Base-by-base conservation (phyloP, 2,888 invertebrate species). In the Drosophila subsilvestris region DNA sequence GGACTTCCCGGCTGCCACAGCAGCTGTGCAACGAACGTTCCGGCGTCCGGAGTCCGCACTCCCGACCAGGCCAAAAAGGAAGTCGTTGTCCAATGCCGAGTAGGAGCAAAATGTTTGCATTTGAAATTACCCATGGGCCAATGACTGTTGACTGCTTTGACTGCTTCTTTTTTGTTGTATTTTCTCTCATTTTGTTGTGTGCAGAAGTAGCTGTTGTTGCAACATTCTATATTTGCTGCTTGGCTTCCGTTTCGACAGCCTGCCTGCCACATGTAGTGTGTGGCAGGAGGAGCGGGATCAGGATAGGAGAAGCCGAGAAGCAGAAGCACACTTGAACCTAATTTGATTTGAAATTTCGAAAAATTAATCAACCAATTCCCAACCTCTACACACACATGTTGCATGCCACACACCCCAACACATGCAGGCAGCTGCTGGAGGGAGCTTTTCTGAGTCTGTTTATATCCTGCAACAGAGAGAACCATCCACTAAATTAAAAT, bases 121-220 rank as follows among this genome's bases (percentile, higher is more conserved):
- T 85, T 79, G 62, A 83, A 83, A 87, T 83, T 87, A 87, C 83
- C 87, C 73, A 71, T 71, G 70, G 70, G 67, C 67, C 69, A 68
- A 68, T 68, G 67, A 68, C 69, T 68, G 67, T 68, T 66, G 65
- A 66, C 65, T 66, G 65, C 65, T 66, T 65, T 65, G 65, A 66
- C 65, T 66, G 66, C 66, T 65, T 65, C 65, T 65, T 53, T 49
- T 4, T 25, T 14, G 10, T 17, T 22, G 27, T 43, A 27, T 9
- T 44, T 27, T 43, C 44, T 17, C 17, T 12, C 42, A 47, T 51
- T 68, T 58, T 69, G 58, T 32, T 53, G 32, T 29, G 32, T 18
- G 32, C 14, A 37, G 32, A 32, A 32, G 32, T 37, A 12, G 20
- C 51, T 32, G 32, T 14, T 37, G 37, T 6, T 37, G 37, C 37